phyloP scores from a whole-genome alignment of 1,140 invertebrate species.

The Drosophila ficusphila region DNA sequence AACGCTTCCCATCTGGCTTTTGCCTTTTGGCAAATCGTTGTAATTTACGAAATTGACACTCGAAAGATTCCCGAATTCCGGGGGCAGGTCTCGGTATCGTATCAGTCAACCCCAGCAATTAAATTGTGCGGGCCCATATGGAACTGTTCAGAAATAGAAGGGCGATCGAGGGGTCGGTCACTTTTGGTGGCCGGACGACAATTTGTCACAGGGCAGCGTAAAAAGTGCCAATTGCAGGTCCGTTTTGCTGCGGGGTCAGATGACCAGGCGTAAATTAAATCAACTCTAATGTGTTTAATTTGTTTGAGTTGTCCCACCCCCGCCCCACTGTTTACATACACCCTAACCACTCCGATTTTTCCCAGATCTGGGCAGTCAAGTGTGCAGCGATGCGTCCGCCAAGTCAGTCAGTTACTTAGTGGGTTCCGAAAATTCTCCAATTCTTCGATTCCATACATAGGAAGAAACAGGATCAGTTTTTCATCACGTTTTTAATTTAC shows the following conservation, averaged over 20 bases:
- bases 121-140: slow-evolving; percentile 38
- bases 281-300: slow-evolving; percentile 82
- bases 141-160: slow-evolving; percentile 1
- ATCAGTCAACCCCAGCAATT: slow-evolving; percentile 10
- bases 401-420: slow-evolving; percentile 38
- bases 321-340: slow-evolving; percentile 1
- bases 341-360: background rate
- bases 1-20: slow-evolving; percentile 16
- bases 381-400: slow-evolving; percentile 53
- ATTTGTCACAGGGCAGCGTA: slow-evolving; percentile 76
- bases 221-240: slow-evolving; percentile 80
- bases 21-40: slow-evolving; percentile 70
- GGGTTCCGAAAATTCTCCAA: slow-evolving; percentile 1
- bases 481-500: too few relatives aligned
- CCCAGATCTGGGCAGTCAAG: slow-evolving; percentile 48
- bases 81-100: slow-evolving; percentile 11
- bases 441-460: background rate
- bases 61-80: slow-evolving; percentile 66
- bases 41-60: slow-evolving; percentile 83
- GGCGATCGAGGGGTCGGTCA: slow-evolving; percentile 7
- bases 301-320: slow-evolving; percentile 63
- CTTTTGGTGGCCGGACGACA: slow-evolving; percentile 45
- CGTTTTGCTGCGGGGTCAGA: slow-evolving; percentile 51
- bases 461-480: background rate
- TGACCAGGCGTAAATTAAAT: slow-evolving; percentile 76